Evolutionary conservation across 2,888 invertebrate species (phyloP), one percentile per base, ranked within the genome.

Genomic region (Phortica okadai): DNA sequence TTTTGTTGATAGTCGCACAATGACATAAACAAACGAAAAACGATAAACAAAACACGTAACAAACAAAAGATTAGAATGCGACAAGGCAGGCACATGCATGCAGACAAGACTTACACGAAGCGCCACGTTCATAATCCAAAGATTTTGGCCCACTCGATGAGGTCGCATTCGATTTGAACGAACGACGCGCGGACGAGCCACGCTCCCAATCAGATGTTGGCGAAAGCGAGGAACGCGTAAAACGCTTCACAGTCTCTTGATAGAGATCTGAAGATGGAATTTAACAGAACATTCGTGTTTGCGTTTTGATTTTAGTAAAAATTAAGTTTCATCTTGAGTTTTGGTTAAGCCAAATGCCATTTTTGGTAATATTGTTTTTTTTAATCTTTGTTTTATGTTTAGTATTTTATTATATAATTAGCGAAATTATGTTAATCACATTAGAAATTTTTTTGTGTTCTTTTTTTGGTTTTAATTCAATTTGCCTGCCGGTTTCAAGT

Each of bases 241-340:
- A 90, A 82, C 89, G 90, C 76, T 87, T 90, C 41, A 90, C 89
- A 80, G 89, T 90, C 85, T 90, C 90, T 86, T 90, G 90, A 81
- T 89, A 90, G 84, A 90, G 86, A 83, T 90, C 90, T 90, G 81
- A 73, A 80, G 10, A 54, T 54, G 10, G 10, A n/a, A 54, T 54
- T 54, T 54, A 14, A 54, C 1, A 54, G 54, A 54, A 54, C n/a
- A 54, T n/a, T 54, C 54, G 33, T 33, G 33, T 33, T 33, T 33
- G 33, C 33, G 33, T 33, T 33, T 33, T 54, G 3, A 33, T 2
- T 33, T 33, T 33, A 33, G 33, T 33, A 33, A 67, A 8, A 14
- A 42, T 54, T 72, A 25, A 25, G 21, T 69, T 72, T 25, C 3
- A 33, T 4, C 25, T 72, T 33, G 50, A 56, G n/a, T 50, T 72